phyloP scores from a whole-genome alignment of 2,113 vertebrate species.

The Bos taurus region DNA sequence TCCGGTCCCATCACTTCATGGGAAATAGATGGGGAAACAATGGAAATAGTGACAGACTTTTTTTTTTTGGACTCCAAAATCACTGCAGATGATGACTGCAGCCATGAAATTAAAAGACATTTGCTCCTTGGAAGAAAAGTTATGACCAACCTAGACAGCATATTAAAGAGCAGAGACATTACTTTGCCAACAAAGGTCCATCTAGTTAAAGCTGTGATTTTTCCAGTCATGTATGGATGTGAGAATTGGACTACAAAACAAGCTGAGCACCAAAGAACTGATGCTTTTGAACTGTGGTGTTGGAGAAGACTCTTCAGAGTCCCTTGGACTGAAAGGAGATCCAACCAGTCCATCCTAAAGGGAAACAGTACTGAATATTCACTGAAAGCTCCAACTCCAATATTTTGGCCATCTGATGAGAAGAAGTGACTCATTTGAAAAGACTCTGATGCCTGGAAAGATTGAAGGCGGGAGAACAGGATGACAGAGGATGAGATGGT shows the following conservation, averaged over 20 bases:
- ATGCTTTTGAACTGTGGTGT: background rate
- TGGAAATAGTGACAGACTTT: background rate
- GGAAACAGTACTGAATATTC: background rate
- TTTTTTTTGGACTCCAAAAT: background rate
- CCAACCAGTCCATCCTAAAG: background rate
- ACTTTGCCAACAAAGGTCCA: background rate
- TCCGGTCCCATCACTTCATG: background rate
- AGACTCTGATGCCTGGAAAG: background rate
- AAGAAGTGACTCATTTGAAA: background rate
- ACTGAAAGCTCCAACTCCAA: background rate
- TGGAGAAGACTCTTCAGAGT: background rate
- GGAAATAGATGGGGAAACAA: background rate
- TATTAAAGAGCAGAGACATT: background rate
- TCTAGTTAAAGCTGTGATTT: background rate
- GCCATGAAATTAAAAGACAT: background rate
- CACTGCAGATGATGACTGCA: background rate
- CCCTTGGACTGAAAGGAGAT: background rate
- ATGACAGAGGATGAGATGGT: background rate
- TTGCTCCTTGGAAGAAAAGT: background rate
- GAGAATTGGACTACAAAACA: background rate
- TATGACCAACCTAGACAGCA: background rate
- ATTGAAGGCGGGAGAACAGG: background rate
- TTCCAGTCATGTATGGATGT: background rate
- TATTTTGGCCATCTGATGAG: background rate
- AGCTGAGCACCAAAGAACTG: background rate